A percentile compares a stretch with the other conserved stretches of the same genome.
These are phyloP conservation scores for Apamea anceps DNA, from an alignment of 2,888 invertebrate species.

Conservation along the genomic window DNA sequence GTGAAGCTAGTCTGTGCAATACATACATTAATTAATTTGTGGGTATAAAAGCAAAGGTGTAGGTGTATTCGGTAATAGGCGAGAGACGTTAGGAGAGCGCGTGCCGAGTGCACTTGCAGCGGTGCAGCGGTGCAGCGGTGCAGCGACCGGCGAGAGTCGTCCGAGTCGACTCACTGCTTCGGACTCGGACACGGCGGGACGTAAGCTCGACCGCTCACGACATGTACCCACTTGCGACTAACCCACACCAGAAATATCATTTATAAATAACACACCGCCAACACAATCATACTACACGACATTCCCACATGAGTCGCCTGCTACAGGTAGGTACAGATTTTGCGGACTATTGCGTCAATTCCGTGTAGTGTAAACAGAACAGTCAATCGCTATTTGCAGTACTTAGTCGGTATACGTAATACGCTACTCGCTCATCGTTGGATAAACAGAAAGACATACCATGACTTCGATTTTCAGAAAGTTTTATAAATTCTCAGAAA, in stretches of 20 bases:
- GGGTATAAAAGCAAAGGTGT: conserved; percentile 12
- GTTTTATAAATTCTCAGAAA: neutral
- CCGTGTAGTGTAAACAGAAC: conserved; percentile 36
- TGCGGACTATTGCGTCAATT: conserved; percentile 29
- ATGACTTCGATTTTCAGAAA: neutral
- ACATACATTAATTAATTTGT: conserved; percentile 47
- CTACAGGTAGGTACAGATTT: conserved; percentile 39
- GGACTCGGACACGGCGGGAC: neutral
- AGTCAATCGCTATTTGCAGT: conserved; percentile 11
- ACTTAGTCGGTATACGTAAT: neutral
- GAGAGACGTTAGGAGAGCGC: neutral
- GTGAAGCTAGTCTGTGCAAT: conserved; percentile 11
- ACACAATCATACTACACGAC: conserved; percentile 49
- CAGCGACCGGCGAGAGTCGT: conserved; percentile 20
- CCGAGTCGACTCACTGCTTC: conserved; percentile 17
- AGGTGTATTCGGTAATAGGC: neutral
- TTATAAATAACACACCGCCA: conserved; percentile 65
- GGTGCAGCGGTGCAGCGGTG: conserved; percentile 21
- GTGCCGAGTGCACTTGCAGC: conserved; percentile 6
- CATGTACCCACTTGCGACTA: conserved; percentile 40
- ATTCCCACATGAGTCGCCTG: conserved; percentile 31
- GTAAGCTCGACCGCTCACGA: conserved; percentile 32
- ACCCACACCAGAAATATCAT: conserved; percentile 56
- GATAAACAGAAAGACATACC: too few relatives aligned
- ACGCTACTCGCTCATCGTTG: neutral